Conservation (phyloP, 2,797 vertebrate genomes). For the Cichlasoma orientale region DNA sequence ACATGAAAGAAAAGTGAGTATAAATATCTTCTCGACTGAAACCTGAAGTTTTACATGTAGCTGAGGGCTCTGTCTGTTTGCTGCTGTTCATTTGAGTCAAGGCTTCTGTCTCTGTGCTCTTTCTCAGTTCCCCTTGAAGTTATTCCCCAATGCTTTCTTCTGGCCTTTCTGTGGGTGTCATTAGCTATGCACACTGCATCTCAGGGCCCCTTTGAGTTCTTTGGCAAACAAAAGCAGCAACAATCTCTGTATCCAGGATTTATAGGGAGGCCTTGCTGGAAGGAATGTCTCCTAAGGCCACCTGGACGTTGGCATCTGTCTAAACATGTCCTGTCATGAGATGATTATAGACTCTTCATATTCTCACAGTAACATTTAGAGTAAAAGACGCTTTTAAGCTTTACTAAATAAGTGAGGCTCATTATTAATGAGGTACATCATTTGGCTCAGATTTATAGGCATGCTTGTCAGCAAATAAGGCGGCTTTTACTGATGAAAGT, state of each 20-base stretch:
- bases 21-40: neutral
- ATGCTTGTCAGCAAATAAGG: neutral
- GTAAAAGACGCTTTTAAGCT: neutral
- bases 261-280: slow-evolving; percentile 45
- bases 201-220: slow-evolving; percentile 53
- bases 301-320: slow-evolving; percentile 39
- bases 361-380: neutral
- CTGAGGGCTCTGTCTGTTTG: neutral
- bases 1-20: neutral
- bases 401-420: neutral
- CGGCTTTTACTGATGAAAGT: neutral
- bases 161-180: slow-evolving; percentile 52
- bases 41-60: neutral
- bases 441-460: neutral
- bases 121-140: slow-evolving; percentile 53
- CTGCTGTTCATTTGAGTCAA: slow-evolving; percentile 34
- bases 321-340: neutral
- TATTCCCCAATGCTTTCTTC: slow-evolving; percentile 38
- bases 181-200: slow-evolving; percentile 67
- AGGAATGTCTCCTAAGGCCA: slow-evolving; percentile 51
- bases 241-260: slow-evolving; percentile 61
- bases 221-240: slow-evolving; percentile 61
- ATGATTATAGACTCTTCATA: neutral
- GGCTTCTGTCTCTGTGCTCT: neutral
- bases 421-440: neutral